These are phyloP conservation scores for Chiloscyllium punctatum DNA, from an alignment of 2,797 vertebrate species.

Conservation along the genomic window DNA sequence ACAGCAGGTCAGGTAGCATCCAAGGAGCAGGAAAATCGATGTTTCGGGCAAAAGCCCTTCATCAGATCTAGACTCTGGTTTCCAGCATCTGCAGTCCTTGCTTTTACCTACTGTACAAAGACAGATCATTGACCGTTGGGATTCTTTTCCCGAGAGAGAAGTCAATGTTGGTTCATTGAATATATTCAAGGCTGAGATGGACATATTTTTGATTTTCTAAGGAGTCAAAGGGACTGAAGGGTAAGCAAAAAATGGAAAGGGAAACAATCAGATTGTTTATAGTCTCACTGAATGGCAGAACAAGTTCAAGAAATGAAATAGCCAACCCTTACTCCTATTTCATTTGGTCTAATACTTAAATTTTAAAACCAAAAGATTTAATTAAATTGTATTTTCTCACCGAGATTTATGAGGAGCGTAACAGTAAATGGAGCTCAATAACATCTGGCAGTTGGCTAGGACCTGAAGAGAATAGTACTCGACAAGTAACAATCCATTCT, in stretches of 20 bases:
- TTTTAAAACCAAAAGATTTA: background rate
- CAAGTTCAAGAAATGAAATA: background rate
- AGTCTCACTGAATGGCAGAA: background rate
- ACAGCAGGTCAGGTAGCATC: too few relatives aligned
- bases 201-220: too few relatives aligned
- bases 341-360: background rate
- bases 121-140: background rate
- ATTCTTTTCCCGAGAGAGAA: background rate
- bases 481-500: background rate
- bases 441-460: conserved; percentile 8
- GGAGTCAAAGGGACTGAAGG: too few relatives aligned
- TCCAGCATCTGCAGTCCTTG: too few relatives aligned
- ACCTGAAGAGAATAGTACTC: background rate
- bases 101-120: background rate
- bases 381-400: background rate
- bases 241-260: too few relatives aligned
- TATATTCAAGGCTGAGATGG: background rate
- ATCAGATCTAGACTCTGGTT: too few relatives aligned
- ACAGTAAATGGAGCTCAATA: background rate
- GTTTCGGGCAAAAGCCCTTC: too few relatives aligned
- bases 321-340: background rate
- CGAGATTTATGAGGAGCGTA: background rate
- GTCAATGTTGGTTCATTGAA: background rate
- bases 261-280: background rate
- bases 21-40: too few relatives aligned